Conservation (phyloP, 2,113 vertebrate species). For the Tetraodon nigroviridis region DNA sequence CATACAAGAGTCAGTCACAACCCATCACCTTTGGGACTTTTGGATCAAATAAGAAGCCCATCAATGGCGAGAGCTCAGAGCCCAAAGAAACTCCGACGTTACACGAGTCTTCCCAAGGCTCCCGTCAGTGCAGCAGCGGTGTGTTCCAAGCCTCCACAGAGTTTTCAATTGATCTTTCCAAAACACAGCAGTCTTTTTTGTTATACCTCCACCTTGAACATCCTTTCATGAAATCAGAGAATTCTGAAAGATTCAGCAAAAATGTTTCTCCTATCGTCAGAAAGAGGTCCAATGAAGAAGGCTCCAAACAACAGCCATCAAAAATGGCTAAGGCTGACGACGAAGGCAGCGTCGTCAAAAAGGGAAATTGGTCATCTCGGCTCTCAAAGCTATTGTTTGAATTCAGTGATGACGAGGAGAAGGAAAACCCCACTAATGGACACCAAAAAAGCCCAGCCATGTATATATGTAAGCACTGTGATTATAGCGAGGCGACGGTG, state of each 20-base stretch:
- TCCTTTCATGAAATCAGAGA: constrained; percentile 58
- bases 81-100: constrained; percentile 73
- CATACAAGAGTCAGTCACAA: constrained; percentile 69
- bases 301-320: constrained; percentile 67
- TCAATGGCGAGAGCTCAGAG: constrained; percentile 67
- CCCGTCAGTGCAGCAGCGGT: constrained; percentile 72
- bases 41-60: constrained; percentile 69
- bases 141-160: constrained; percentile 71
- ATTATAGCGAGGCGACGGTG: constrained; percentile 80
- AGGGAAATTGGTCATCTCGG: constrained; percentile 70
- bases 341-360: constrained; percentile 62
- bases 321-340: constrained; percentile 80
- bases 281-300: constrained; percentile 73
- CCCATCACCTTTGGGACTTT: constrained; percentile 66
- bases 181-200: constrained; percentile 54
- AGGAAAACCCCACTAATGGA: constrained; percentile 34
- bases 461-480: constrained; percentile 89
- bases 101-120: constrained; percentile 73
- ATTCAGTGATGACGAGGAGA: constrained; percentile 79
- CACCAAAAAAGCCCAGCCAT: constrained; percentile 56
- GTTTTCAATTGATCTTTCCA: constrained; percentile 78
- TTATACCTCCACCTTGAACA: background rate
- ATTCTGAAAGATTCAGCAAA: constrained; percentile 75
- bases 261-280: constrained; percentile 65
- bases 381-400: constrained; percentile 79